Evolutionary conservation across 2,113 vertebrate genomes (phyloP).

Genomic region (Psophia crepitans): DNA sequence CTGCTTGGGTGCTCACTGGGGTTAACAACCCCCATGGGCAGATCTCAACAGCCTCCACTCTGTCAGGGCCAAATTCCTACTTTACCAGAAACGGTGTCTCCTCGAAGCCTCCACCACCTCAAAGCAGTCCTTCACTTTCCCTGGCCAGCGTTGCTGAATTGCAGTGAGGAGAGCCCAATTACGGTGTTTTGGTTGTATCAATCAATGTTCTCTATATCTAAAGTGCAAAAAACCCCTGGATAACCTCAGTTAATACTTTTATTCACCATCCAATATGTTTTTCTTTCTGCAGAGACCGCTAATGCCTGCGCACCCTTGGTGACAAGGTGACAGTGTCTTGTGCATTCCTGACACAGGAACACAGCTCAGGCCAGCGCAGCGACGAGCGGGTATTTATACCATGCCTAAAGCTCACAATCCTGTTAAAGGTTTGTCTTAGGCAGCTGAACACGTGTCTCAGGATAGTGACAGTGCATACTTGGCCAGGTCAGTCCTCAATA

Average conservation of each 20-base stretch:
- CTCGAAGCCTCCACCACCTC: fast-evolving
- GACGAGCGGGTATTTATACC: background rate
- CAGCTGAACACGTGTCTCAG: background rate
- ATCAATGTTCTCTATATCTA: fast-evolving
- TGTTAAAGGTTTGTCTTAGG: background rate
- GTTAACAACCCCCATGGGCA: fast-evolving
- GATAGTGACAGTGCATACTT: background rate
- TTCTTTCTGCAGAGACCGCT: background rate
- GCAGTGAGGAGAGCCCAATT: background rate
- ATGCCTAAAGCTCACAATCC: background rate
- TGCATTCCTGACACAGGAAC: background rate
- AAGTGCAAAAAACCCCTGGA: background rate
- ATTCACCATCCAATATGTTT: too few species aligned
- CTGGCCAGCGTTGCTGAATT: background rate
- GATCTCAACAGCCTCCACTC: background rate
- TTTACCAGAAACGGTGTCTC: background rate
- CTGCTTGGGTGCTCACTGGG: fast-evolving
- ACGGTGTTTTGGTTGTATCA: background rate
- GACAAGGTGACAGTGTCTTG: background rate
- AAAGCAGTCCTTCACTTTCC: background rate
- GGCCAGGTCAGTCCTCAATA: background rate
- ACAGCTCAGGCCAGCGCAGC: background rate
- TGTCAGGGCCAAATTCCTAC: background rate
- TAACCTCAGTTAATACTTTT: background rate
- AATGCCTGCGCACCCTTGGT: background rate